Evolutionary conservation across 2,113 vertebrate species (phyloP).

Genomic region (Saccopteryx leptura): DNA sequence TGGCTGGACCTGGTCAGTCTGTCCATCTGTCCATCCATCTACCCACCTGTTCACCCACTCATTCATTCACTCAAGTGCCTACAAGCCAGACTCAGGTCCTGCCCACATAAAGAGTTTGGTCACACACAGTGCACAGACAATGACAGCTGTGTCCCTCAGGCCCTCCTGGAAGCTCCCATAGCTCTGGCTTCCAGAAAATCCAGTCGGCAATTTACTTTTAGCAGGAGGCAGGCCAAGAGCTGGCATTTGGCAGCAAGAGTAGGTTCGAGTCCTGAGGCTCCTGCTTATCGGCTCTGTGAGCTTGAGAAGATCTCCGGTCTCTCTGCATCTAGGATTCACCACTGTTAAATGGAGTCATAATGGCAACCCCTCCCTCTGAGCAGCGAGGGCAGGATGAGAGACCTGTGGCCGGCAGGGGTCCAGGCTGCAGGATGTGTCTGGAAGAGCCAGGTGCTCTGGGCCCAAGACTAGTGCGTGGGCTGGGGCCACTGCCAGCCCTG

Average conservation of each 20-base stretch:
- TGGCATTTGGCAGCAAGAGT: neutral
- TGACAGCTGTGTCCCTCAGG: neutral
- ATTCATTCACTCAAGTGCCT: neutral
- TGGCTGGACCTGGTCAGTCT: neutral
- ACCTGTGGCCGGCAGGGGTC: neutral
- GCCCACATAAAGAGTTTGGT: accelerated
- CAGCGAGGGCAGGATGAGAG: neutral
- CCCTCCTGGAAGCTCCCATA: neutral
- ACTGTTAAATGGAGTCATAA: neutral
- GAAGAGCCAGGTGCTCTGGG: neutral
- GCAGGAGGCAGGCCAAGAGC: neutral
- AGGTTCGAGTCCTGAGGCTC: neutral
- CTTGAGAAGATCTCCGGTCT: neutral
- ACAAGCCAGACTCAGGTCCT: neutral
- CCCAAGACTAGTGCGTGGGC: neutral
- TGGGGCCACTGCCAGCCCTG: neutral
- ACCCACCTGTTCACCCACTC: too few relatives aligned
- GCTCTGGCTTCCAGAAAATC: conserved; percentile 51
- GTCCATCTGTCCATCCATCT: neutral
- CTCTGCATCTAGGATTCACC: neutral
- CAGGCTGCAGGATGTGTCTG: neutral
- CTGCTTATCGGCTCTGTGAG: neutral
- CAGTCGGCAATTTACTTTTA: neutral
- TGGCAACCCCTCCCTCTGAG: neutral
- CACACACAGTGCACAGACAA: neutral